Percentiles rank a stretch among this genome's conserved stretches.
Conservation (phyloP, 2,888 invertebrate species). For the Salpingus planirostris region DNA sequence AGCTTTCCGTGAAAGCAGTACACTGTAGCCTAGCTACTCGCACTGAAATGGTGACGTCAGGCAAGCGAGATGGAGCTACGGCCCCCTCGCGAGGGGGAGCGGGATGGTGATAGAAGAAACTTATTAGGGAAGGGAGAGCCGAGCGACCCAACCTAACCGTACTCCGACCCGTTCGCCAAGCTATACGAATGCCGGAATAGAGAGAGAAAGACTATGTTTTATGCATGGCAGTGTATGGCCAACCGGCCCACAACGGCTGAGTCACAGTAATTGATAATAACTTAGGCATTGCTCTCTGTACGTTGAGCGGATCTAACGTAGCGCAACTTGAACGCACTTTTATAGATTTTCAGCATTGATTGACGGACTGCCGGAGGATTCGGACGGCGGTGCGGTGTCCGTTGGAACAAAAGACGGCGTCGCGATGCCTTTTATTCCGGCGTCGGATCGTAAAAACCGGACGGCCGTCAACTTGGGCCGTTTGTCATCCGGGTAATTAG, state of each 20-base stretch:
- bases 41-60: conserved; percentile 42
- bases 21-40: conserved; percentile 40
- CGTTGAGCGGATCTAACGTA: conserved; percentile 14
- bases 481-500: too few species aligned
- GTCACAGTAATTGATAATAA: conserved; percentile 46
- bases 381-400: too few species aligned
- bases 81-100: conserved; percentile 14
- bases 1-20: conserved; percentile 45
- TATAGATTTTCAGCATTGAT: conserved; percentile 18
- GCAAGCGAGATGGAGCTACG: conserved; percentile 25
- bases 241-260: conserved; percentile 42
- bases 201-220: conserved; percentile 41
- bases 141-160: conserved; percentile 43
- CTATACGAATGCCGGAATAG: conserved; percentile 44
- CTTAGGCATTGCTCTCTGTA: conserved; percentile 36
- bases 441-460: too few species aligned
- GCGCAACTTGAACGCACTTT: conserved; percentile 16
- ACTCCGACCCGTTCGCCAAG: conserved; percentile 37
- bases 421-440: too few species aligned
- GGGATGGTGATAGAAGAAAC: conserved; percentile 33
- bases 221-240: conserved; percentile 40
- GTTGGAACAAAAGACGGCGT: too few species aligned
- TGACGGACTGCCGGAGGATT: conserved; percentile 11
- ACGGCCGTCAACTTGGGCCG: too few species aligned
- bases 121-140: conserved; percentile 38